Conservation (phyloP, 1,140 invertebrate genomes). For the Saccostrea glomerata region DNA sequence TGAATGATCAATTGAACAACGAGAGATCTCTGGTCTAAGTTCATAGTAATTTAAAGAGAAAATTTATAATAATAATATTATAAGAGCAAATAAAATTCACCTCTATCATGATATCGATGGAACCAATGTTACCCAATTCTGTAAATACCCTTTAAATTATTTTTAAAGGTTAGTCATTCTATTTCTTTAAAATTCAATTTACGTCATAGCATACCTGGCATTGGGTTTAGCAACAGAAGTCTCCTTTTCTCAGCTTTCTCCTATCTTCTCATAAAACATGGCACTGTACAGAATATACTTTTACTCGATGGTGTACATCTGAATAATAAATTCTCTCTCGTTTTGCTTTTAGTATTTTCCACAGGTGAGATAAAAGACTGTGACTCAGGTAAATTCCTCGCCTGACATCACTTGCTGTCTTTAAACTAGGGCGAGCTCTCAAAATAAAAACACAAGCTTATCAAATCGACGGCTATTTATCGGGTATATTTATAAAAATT, state of each 20-base stretch:
- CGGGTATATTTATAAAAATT: not conserved
- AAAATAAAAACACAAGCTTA: not conserved
- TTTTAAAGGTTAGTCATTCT: too few species aligned
- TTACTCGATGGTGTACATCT: not conserved
- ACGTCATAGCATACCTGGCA: not conserved
- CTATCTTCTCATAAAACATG: not conserved
- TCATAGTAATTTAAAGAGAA: too few species aligned
- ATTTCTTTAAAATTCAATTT: too few species aligned
- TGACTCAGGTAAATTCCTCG: conserved; percentile 14
- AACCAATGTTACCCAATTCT: too few species aligned
- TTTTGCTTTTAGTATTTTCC: too few species aligned
- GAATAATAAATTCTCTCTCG: not conserved
- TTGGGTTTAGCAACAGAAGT: not conserved
- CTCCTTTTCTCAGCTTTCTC: not conserved
- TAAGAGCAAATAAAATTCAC: too few species aligned
- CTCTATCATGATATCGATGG: too few species aligned
- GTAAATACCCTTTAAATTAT: too few species aligned
- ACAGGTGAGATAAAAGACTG: not conserved
- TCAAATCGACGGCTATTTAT: not conserved
- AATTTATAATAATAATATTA: too few species aligned
- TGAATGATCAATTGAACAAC: too few species aligned
- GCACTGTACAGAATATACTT: not conserved
- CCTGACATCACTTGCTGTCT: not conserved
- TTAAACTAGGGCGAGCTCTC: not conserved
- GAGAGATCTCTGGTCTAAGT: too few species aligned